phyloP scores from a whole-genome alignment of 1,140 invertebrate species.

The Drosophila tani region DNA sequence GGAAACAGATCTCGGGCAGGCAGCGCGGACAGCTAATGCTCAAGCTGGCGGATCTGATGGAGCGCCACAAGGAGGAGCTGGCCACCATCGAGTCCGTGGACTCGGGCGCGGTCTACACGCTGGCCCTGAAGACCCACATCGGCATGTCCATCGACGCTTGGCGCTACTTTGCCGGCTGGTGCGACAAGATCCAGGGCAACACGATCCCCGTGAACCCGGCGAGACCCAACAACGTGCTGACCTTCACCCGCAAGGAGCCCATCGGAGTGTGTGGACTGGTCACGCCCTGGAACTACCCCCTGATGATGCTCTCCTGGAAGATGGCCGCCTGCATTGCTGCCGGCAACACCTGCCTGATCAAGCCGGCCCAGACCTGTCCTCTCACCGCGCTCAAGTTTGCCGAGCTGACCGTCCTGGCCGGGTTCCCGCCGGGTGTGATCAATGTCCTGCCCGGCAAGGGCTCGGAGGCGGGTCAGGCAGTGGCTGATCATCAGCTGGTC shows the following conservation, averaged over 20 bases:
- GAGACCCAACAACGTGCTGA: conserved; percentile 92
- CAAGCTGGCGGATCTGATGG: conserved; percentile 96
- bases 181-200: conserved; percentile 96
- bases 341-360: conserved; percentile 97
- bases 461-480: conserved; percentile 91
- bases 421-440: conserved; percentile 97
- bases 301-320: conserved; percentile 99
- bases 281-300: conserved; percentile 99
- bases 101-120: conserved; percentile 97
- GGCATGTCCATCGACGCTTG: conserved; percentile 97
- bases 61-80: conserved; percentile 96
- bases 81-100: conserved; percentile 97
- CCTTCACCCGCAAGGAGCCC: conserved; percentile 95
- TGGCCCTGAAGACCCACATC: conserved; percentile 97
- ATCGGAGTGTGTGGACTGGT: conserved; percentile 97
- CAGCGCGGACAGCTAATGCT: conserved; percentile 91
- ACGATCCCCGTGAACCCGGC: conserved; percentile 96
- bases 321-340: conserved; percentile 97
- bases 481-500: conserved; percentile 93
- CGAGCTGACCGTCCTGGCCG: conserved; percentile 93
- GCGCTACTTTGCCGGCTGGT: conserved; percentile 97
- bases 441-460: conserved; percentile 96
- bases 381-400: conserved; percentile 97
- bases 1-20: conserved; percentile 94
- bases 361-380: conserved; percentile 96